Conservation (phyloP, 2,888 invertebrate species). For the Thecocarcelia acutangulata region DNA sequence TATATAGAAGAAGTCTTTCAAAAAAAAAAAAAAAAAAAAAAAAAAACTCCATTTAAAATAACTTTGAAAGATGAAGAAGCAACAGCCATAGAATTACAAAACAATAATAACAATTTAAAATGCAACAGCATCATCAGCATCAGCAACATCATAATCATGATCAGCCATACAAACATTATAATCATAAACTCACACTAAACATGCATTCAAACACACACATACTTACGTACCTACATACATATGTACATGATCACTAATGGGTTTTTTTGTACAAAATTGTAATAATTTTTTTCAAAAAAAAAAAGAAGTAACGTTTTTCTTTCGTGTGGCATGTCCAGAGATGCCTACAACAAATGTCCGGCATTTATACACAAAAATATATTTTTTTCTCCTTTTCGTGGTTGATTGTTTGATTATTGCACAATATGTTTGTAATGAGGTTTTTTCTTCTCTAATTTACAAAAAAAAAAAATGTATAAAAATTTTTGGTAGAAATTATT, state of each 20-base stretch:
- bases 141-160: constrained; percentile 47
- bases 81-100: constrained; percentile 49
- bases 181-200: no score
- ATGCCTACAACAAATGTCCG: constrained; percentile 35
- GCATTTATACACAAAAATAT: constrained; percentile 30
- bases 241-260: constrained; percentile 37
- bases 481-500: constrained; percentile 38
- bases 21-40: neutral
- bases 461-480: constrained; percentile 1
- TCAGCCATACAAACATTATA: constrained; percentile 17
- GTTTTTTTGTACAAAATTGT: constrained; percentile 9
- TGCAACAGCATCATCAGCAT: constrained; percentile 40
- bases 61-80: constrained; percentile 28
- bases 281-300: neutral
- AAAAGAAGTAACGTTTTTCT: constrained; percentile 40
- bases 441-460: constrained; percentile 4
- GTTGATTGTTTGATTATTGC: constrained; percentile 50
- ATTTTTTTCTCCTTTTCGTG: neutral
- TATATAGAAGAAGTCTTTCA: no score
- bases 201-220: no score
- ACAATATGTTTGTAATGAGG: constrained; percentile 58
- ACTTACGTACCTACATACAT: constrained; percentile 6
- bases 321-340: constrained; percentile 39
- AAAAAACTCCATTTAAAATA: constrained; percentile 19
- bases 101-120: constrained; percentile 59